Evolutionary conservation across 2,888 invertebrate species (phyloP), one percentile per base, ranked within the genome.

Genomic region (Halictus ligatus): DNA sequence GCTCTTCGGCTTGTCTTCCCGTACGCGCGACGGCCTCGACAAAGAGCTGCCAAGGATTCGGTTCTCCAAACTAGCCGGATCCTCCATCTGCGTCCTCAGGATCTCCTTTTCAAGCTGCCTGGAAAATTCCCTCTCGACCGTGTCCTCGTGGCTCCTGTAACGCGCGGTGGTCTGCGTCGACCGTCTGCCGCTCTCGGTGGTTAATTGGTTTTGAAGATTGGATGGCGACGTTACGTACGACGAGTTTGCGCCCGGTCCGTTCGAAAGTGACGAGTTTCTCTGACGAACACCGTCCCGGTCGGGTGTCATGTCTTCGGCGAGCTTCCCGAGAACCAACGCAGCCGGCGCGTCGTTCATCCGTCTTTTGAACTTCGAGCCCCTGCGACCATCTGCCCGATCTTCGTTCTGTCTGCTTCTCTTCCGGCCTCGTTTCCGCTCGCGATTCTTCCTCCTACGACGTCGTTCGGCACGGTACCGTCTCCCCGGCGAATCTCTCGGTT

Each of bases 91-190:
- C 10, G 91, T 90, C 82, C 91, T 89, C 18, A 91, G 88, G 78
- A 93, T 93, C 84, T 94, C 94, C 64, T 89, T 92, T 73, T 94
- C 93, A 35, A 94, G 84, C 80, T 94, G 92, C 40, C 91, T 93
- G 5, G 94, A 93, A 54, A 94, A 92, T 43, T 94, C 93, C 35
- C 92, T 90, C 79, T 94, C 94, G 7, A 94, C 91, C 50, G 93
- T 93, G 75, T 90, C 92, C 76, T 80, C 75, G 48, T 89, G 88
- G 13, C 50, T 74, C 7, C 78, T 81, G 29, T 75, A 84, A 35
- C 88, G 88, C 6, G 81, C 60, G 64, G 85, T 91, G 43, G 80
- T 91, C 80, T 80, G 80, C 6, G 58, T 1, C 0, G 78, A 35
- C 13, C 72, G 50, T 15, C 60, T 82, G 35, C 58, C 50, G 6